Evolutionary conservation across 2,113 vertebrate species (phyloP), one percentile per base, ranked within the genome.

Genomic region (Xenopus laevis): DNA sequence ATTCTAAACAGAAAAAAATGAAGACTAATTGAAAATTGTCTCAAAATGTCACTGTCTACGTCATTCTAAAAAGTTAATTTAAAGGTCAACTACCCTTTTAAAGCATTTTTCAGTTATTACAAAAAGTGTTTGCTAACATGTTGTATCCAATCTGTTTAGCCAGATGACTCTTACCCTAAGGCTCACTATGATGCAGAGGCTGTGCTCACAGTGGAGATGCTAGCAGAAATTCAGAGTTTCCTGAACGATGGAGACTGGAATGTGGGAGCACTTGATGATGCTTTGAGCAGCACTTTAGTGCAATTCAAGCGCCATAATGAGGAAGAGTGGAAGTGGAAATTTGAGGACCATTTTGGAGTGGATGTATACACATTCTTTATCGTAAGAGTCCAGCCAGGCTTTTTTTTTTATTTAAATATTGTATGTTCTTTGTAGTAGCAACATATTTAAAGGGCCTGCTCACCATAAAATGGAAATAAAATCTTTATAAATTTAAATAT

Each of bases 281-380:
- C 93, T 0, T 79, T 99, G 9, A 94, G 92, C 87, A 91, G 93
- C 55, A 91, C 98, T 78, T 83, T 98, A 76, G 78, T 96, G 50
- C 92, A 94, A 61, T 93, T 97, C 82, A 96, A 91, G 80, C 80
- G 59, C 27, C 96, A 98, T 46, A 82, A 98, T 83, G 84, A 90
- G 15, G 81, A 94, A 74, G 86, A 81, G 12, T 98, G 95, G 96
- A 93, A 81, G 70, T 96, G 96, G 95, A 88, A 53, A 17, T 98
- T 99, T 88, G 95, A 98, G 81, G 94, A 98, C 73, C 80, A 77
- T 0, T 96, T 98, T 89, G 91, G 93, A 9, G 86, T 98, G 77
- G 94, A 98, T 63, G 82, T 89, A 0, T 87, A 90, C 61, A 89
- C 90, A 17, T 13, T 93, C 15, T 74, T 95, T 44, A 88, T 91